A percentile compares a stretch with the other conserved stretches of the same genome.
These are phyloP conservation scores for Macrosoma leucophasiata DNA, from an alignment of 2,888 invertebrate genomes.

Conservation along the genomic window DNA sequence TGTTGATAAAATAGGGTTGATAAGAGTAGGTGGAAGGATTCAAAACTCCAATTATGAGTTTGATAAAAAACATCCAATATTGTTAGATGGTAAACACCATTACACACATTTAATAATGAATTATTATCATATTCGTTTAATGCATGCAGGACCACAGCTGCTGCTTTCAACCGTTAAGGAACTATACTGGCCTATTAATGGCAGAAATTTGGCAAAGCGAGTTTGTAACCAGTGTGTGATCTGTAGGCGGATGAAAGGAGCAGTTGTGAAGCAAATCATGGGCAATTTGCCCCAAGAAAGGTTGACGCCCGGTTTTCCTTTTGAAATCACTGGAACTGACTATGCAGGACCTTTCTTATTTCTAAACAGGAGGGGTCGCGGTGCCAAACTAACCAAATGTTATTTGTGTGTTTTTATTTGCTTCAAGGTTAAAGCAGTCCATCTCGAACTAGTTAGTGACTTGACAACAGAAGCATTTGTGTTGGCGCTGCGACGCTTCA, in stretches of 20 bases:
- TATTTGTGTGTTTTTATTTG: slow-evolving; percentile 5
- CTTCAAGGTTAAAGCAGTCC: not conserved
- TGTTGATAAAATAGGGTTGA: not conserved
- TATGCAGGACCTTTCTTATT: slow-evolving; percentile 3
- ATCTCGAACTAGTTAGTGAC: slow-evolving; percentile 1
- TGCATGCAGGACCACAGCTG: slow-evolving; percentile 1
- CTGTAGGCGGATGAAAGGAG: slow-evolving; percentile 3
- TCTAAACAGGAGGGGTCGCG: slow-evolving; percentile 1
- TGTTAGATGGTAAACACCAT: slow-evolving; percentile 1
- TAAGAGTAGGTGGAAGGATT: slow-evolving; percentile 1
- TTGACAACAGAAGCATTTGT: slow-evolving; percentile 1
- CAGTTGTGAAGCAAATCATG: slow-evolving; percentile 2
- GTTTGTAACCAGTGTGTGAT: slow-evolving; percentile 1
- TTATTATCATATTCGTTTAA: slow-evolving; percentile 1
- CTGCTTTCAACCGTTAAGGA: not conserved
- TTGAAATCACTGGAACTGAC: slow-evolving; percentile 1
- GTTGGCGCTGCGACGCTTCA: slow-evolving; percentile 3
- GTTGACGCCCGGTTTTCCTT: slow-evolving; percentile 1
- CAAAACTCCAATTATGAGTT: slow-evolving; percentile 1
- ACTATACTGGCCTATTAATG: not conserved
- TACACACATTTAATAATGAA: slow-evolving; percentile 1
- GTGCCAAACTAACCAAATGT: not conserved
- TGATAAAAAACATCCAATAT: slow-evolving; percentile 1
- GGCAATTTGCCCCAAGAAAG: not conserved
- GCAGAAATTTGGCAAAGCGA: not conserved